These are phyloP conservation scores for Mola mola DNA, from an alignment of 2,113 vertebrate genomes.

Conservation along the genomic window DNA sequence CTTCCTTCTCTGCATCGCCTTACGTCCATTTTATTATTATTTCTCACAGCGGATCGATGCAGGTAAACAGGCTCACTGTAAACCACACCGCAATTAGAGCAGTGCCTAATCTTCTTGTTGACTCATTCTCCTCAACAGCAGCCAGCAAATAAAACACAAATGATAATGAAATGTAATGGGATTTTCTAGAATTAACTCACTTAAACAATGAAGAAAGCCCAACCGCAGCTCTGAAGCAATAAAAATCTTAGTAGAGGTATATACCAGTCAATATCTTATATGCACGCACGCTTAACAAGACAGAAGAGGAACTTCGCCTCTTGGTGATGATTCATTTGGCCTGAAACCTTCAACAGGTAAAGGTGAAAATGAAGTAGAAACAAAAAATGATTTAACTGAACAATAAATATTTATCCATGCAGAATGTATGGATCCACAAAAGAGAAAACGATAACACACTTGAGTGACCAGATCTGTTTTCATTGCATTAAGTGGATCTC, in stretches of 20 bases:
- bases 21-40: slow-evolving; percentile 87
- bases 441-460: slow-evolving; percentile 25
- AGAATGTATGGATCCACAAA: background rate
- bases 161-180: slow-evolving; percentile 75
- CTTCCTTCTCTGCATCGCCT: slow-evolving; percentile 81
- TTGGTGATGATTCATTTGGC: slow-evolving; percentile 15
- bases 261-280: slow-evolving; percentile 52
- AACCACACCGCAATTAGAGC: slow-evolving; percentile 89
- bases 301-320: slow-evolving; percentile 8
- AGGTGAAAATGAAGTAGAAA: background rate
- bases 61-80: slow-evolving; percentile 84
- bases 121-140: slow-evolving; percentile 65
- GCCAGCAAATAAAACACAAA: slow-evolving; percentile 69
- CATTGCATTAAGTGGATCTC: slow-evolving; percentile 42
- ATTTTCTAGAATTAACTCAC: slow-evolving; percentile 70
- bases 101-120: slow-evolving; percentile 79
- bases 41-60: slow-evolving; percentile 84
- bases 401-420: too few species aligned
- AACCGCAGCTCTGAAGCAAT: slow-evolving; percentile 44
- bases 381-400: slow-evolving; percentile 13
- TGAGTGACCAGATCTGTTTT: slow-evolving; percentile 44
- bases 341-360: slow-evolving; percentile 40
- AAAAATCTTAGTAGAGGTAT: slow-evolving; percentile 35
- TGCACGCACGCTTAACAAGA: slow-evolving; percentile 29
- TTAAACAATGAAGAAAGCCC: slow-evolving; percentile 59